Evolutionary conservation across 2,888 invertebrate genomes (phyloP), one percentile per base, ranked within the genome.

Genomic region (Alcis repandata): DNA sequence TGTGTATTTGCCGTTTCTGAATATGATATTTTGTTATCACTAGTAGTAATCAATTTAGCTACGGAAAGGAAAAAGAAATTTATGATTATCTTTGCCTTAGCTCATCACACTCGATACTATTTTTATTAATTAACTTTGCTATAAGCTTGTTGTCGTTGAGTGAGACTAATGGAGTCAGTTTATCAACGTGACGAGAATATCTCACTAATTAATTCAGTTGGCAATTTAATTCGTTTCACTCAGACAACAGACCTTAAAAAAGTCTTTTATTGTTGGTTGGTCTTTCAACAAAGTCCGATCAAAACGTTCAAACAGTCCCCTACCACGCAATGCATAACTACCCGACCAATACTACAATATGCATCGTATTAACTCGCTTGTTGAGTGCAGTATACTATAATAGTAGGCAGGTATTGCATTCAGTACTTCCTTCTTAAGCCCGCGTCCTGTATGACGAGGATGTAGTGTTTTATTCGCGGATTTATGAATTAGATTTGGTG

Each of bases 261-360:
- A 38, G 3, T 38, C 13, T n/a, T 38, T 4, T n/a, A 3, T 4
- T 2, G n/a, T 38, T 27, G 27, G 9, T 6, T 40, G n/a, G 8
- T 40, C 17, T 13, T 22, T 38, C 36, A 11, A 15, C 9, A 11
- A 43, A 3, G 1, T 22, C 41, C 45, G 40, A 59, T 65, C 65
- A 46, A 56, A 51, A 57, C 46, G 60, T 57, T 71, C 64, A 60
- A 66, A 49, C 40, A 27, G 53, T 36, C 60, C 68, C 66, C 73
- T 69, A 46, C 77, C 76, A 63, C 69, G 72, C 76, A 73, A 72
- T 74, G 75, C 77, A 82, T 76, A 73, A 70, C 73, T 76, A 71
- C 68, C 67, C 63, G 51, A 66, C 67, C 68, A 46, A 58, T 69
- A 68, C 62, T 69, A 68, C 62, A 67, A 60, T 67, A 63, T 72